Percentiles rank a stretch among this genome's conserved stretches.
These are phyloP conservation scores for Lophius piscatorius DNA, from an alignment of 2,113 vertebrate species.

Conservation along the genomic window DNA sequence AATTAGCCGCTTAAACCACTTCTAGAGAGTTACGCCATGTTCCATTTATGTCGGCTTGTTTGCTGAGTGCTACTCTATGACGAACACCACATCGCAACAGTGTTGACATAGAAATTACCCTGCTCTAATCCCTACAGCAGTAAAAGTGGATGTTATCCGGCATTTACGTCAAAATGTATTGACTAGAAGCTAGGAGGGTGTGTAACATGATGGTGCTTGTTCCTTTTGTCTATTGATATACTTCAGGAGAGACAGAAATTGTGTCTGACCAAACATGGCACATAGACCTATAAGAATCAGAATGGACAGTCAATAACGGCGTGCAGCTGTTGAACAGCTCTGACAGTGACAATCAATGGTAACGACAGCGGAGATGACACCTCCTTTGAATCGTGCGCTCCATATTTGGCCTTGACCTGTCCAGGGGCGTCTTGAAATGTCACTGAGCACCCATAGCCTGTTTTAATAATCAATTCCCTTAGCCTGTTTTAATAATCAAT, in stretches of 20 bases:
- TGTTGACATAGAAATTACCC: not conserved
- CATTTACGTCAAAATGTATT: no score
- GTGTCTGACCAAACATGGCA: slow-evolving; percentile 5
- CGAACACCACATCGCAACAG: not conserved
- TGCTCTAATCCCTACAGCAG: not conserved
- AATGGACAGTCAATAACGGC: not conserved
- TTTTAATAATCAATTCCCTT: no score
- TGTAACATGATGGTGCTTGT: not conserved
- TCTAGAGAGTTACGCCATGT: slow-evolving; percentile 4
- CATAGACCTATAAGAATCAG: not conserved
- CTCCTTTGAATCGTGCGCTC: slow-evolving; percentile 22
- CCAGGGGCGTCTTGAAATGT: slow-evolving; percentile 44
- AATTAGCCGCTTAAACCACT: slow-evolving; percentile 32
- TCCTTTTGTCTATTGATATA: slow-evolving; percentile 5
- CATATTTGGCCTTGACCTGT: slow-evolving; percentile 43
- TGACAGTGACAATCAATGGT: slow-evolving; percentile 61
- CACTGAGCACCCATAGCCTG: slow-evolving; percentile 27
- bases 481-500: no score
- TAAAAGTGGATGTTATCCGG: not conserved
- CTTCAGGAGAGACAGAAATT: not conserved
- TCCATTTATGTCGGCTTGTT: slow-evolving; percentile 7
- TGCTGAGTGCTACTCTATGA: slow-evolving; percentile 25
- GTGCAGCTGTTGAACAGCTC: slow-evolving; percentile 10
- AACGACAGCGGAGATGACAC: slow-evolving; percentile 45
- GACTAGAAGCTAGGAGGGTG: not conserved